These are phyloP conservation scores for Eupithecia dodoneata DNA, from an alignment of 2,888 invertebrate genomes.

Conservation along the genomic window DNA sequence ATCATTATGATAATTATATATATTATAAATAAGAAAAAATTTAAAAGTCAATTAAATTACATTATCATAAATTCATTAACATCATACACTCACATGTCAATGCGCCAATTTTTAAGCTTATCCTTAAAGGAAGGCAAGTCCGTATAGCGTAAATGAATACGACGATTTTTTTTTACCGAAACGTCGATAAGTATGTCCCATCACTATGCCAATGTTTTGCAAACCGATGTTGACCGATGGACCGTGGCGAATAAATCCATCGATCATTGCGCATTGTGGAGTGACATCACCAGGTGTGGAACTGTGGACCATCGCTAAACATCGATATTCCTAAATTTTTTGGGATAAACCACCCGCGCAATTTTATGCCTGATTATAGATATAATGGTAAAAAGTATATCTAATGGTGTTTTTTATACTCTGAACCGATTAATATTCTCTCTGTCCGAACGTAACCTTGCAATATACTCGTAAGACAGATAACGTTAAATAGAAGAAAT, in stretches of 20 bases:
- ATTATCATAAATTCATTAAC: too few species aligned
- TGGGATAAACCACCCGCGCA: constrained; percentile 18
- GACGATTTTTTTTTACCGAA: background rate
- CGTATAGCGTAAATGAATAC: background rate
- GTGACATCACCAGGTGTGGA: constrained; percentile 65
- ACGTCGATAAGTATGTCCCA: constrained; percentile 31
- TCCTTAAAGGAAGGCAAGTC: too few species aligned
- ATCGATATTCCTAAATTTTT: constrained; percentile 17
- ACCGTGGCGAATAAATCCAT: constrained; percentile 77
- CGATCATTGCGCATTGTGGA: constrained; percentile 68
- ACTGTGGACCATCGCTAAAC: constrained; percentile 49
- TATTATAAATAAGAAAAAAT: too few species aligned
- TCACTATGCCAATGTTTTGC: constrained; percentile 63
- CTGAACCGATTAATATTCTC: background rate
- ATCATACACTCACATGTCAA: too few species aligned
- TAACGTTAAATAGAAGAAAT: background rate
- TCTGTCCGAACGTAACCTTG: background rate
- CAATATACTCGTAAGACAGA: background rate
- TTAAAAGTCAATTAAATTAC: too few species aligned
- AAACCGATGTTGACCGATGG: constrained; percentile 76
- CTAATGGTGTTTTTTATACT: background rate
- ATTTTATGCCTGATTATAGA: constrained; percentile 27
- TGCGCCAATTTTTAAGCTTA: too few species aligned
- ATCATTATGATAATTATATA: too few species aligned
- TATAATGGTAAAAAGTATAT: constrained; percentile 6